These are phyloP conservation scores for Lasiurus cinereus DNA, from an alignment of 2,113 vertebrate species.

Conservation along the genomic window DNA sequence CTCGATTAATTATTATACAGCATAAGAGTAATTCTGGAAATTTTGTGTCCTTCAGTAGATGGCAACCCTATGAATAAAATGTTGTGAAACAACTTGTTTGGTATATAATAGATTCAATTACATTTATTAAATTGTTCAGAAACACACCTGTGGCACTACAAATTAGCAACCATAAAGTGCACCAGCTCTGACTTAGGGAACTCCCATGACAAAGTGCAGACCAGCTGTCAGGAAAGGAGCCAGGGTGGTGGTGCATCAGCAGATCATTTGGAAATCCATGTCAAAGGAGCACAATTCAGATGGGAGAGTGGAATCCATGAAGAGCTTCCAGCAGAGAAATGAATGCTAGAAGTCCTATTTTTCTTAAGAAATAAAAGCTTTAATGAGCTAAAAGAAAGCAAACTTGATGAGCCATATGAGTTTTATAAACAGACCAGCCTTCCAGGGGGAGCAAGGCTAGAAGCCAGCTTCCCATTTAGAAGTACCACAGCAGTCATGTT, in stretches of 20 bases:
- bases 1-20: conserved; percentile 70
- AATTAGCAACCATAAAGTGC: background rate
- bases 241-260: background rate
- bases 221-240: background rate
- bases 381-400: conserved; percentile 62
- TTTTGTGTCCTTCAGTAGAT: background rate
- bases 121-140: conserved; percentile 51
- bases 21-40: conserved; percentile 72
- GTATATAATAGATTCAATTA: conserved; percentile 49
- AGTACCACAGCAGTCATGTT: background rate
- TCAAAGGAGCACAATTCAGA: background rate
- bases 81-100: conserved; percentile 59
- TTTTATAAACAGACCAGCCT: conserved; percentile 61
- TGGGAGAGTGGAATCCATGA: background rate
- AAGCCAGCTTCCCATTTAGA: background rate
- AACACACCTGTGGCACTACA: conserved; percentile 50
- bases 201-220: background rate
- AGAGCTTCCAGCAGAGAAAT: conserved; percentile 24
- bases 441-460: background rate
- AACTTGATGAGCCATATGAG: background rate
- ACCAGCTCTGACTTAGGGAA: background rate
- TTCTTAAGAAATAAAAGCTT: conserved; percentile 28
- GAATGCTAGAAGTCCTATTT: background rate
- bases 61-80: background rate
- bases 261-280: background rate